Evolutionary conservation across 2,797 vertebrate genomes (phyloP).

Genomic region (Sebastes hopkinsi): DNA sequence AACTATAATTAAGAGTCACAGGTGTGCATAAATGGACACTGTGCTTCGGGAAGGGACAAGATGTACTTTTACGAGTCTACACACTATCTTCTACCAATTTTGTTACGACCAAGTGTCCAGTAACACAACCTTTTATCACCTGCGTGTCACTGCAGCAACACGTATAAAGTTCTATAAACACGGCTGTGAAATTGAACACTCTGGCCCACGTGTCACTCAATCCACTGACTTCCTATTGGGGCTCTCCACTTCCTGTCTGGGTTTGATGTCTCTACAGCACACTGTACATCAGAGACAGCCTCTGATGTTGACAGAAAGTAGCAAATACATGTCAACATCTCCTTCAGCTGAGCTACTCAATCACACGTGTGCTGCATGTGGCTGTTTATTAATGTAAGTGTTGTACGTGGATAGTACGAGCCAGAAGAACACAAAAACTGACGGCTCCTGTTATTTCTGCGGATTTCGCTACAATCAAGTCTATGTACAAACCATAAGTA

Average conservation of each 20-base stretch:
- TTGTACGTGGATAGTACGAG: slow-evolving; percentile 1
- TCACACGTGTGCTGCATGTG: slow-evolving; percentile 10
- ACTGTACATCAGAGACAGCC: slow-evolving; percentile 16
- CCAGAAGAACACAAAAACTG: neutral
- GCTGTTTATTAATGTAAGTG: slow-evolving; percentile 32
- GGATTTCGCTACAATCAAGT: slow-evolving; percentile 58
- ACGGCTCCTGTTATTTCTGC: slow-evolving; percentile 42
- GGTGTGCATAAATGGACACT: slow-evolving; percentile 27
- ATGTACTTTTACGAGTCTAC: neutral
- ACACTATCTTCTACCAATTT: neutral
- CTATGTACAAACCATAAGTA: slow-evolving; percentile 65
- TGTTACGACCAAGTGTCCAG: neutral
- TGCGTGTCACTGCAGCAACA: neutral
- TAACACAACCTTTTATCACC: neutral
- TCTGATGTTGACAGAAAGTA: slow-evolving; percentile 48
- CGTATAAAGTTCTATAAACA: neutral
- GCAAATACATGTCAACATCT: slow-evolving; percentile 39
- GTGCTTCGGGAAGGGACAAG: neutral
- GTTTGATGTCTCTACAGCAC: slow-evolving; percentile 5
- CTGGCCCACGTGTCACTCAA: slow-evolving; percentile 9
- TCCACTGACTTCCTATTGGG: slow-evolving; percentile 27
- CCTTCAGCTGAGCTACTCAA: slow-evolving; percentile 8
- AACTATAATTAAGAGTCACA: slow-evolving; percentile 23
- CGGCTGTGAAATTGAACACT: neutral
- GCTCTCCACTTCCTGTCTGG: slow-evolving; percentile 42